phyloP scores from a whole-genome alignment of 2,888 invertebrate genomes.

The Dione juno region DNA sequence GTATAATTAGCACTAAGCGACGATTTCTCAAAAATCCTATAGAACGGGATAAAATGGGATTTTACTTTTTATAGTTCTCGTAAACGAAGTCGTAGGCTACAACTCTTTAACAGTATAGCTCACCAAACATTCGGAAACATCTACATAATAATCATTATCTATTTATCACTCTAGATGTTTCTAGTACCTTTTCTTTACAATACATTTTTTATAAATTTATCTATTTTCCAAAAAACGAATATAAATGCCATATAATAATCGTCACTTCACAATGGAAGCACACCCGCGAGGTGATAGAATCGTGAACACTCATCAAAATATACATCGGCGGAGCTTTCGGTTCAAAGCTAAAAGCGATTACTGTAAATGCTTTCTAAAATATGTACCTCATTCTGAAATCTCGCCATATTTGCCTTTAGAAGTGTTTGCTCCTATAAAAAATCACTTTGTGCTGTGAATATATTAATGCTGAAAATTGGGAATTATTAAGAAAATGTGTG shows the following conservation, averaged over 20 bases:
- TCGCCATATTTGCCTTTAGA: conserved; percentile 14
- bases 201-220: too few species aligned
- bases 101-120: too few species aligned
- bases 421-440: conserved; percentile 19
- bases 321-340: conserved; percentile 47
- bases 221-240: too few species aligned
- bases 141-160: too few species aligned
- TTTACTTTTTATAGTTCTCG: too few species aligned
- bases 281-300: conserved; percentile 46
- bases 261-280: conserved; percentile 37
- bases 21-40: too few species aligned
- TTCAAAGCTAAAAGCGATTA: conserved; percentile 47
- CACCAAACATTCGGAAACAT: too few species aligned
- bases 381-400: conserved; percentile 27
- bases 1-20: too few species aligned
- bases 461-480: neutral
- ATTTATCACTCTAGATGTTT: too few species aligned
- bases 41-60: too few species aligned
- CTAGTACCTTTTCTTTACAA: too few species aligned
- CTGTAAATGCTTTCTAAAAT: conserved; percentile 43
- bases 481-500: neutral
- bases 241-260: neutral
- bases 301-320: conserved; percentile 50
- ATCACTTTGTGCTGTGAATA: conserved; percentile 18
- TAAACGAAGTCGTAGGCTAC: too few species aligned